Evolutionary conservation across 1,140 invertebrate species (phyloP).

Genomic region (Episyrphus balteatus): DNA sequence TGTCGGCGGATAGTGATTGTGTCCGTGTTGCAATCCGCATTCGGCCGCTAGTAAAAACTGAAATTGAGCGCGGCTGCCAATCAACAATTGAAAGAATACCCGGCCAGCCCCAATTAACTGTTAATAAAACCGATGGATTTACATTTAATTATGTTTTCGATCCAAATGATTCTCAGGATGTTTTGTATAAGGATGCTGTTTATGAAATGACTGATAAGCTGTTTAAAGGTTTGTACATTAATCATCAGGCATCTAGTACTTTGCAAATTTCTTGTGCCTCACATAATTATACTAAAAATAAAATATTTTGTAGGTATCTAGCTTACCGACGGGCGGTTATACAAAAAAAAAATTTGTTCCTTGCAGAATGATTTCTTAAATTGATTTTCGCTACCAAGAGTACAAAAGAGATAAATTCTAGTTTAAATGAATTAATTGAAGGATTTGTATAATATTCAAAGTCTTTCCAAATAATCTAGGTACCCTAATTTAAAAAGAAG

Average conservation of each 20-base stretch:
- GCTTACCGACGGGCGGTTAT: no score
- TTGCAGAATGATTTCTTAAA: no score
- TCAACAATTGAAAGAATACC: conserved; percentile 50
- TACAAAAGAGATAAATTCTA: no score
- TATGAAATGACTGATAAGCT: conserved; percentile 61
- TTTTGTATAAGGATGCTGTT: conserved; percentile 68
- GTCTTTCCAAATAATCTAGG: no score
- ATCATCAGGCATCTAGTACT: not conserved
- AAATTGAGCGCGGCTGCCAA: conserved; percentile 56
- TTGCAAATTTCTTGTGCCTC: no score
- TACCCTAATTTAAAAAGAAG: no score
- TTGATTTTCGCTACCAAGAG: no score
- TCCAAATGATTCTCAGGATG: conserved; percentile 53
- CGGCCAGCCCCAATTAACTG: conserved; percentile 53
- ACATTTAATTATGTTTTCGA: conserved; percentile 84
- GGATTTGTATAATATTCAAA: no score
- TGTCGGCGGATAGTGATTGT: conserved; percentile 8
- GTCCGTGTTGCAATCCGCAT: conserved; percentile 64
- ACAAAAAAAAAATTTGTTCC: no score
- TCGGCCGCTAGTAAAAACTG: conserved; percentile 62
- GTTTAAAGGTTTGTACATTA: conserved; percentile 74
- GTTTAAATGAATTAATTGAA: no score
- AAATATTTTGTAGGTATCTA: no score
- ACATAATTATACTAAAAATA: no score
- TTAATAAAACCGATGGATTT: conserved; percentile 57